These are phyloP conservation scores for Carcina quercana DNA, from an alignment of 2,888 invertebrate genomes.

Conservation along the genomic window DNA sequence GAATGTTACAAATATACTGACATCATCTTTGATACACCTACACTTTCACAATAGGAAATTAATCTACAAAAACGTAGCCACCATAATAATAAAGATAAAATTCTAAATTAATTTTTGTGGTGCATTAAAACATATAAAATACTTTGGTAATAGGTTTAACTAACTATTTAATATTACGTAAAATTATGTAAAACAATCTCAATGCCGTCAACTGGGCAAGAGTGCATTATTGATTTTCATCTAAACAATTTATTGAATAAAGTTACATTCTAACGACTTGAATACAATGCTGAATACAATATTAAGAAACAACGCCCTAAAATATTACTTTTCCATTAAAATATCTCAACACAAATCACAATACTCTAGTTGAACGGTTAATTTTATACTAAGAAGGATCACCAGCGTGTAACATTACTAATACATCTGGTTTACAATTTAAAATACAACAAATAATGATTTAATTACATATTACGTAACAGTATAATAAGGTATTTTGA, in stretches of 20 bases:
- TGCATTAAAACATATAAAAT: conserved; percentile 37
- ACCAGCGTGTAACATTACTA: conserved; percentile 24
- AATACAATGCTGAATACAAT: conserved; percentile 31
- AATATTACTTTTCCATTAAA: conserved; percentile 23
- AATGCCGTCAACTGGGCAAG: conserved; percentile 38
- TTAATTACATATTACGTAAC: conserved; percentile 18
- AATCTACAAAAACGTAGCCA: conserved; percentile 60
- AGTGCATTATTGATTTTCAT: conserved; percentile 47
- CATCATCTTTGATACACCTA: conserved; percentile 64
- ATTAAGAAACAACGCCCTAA: conserved; percentile 34
- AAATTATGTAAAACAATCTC: conserved; percentile 45
- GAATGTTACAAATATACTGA: conserved; percentile 66
- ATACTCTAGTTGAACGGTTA: conserved; percentile 43
- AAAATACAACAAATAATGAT: conserved; percentile 15
- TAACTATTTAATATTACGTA: conserved; percentile 33
- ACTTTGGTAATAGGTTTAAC: conserved; percentile 35
- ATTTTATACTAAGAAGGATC: conserved; percentile 25
- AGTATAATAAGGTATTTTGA: conserved; percentile 15
- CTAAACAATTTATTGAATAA: conserved; percentile 41
- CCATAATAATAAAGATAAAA: conserved; percentile 52
- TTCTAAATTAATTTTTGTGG: conserved; percentile 46
- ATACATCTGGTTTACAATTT: conserved; percentile 11
- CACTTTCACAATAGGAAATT: conserved; percentile 60
- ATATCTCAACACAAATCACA: conserved; percentile 25
- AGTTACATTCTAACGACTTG: conserved; percentile 39